Conservation (phyloP, 2,888 invertebrate genomes). For the Melieria crassipennis region DNA sequence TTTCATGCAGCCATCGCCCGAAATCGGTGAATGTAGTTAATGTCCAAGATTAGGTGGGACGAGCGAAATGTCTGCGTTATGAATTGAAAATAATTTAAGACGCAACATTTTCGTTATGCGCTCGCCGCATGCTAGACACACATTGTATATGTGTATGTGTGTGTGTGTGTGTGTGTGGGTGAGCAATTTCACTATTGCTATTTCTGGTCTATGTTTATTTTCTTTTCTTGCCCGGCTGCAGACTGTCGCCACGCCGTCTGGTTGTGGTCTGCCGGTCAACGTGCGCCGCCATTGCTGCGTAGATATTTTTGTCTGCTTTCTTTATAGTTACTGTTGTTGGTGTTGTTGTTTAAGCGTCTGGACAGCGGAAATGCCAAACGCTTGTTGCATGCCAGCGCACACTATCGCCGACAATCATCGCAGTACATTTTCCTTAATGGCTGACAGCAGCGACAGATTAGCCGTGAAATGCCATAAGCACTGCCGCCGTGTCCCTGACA, state of each 20-base stretch:
- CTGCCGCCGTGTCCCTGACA: too few species aligned
- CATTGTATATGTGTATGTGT: background rate
- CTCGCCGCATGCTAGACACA: background rate
- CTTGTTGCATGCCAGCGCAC: conserved; percentile 26
- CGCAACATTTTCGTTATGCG: too few species aligned
- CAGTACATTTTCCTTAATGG: too few species aligned
- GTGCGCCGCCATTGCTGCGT: too few species aligned
- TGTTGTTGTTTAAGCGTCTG: conserved; percentile 15
- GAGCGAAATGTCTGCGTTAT: conserved; percentile 7
- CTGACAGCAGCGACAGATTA: too few species aligned
- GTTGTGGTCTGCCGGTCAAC: background rate
- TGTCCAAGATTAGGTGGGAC: background rate
- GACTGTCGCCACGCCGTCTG: conserved; percentile 23
- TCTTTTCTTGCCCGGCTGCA: too few species aligned
- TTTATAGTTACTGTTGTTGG: background rate
- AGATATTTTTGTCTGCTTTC: conserved; percentile 4
- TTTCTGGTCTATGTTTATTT: too few species aligned
- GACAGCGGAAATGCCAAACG: conserved; percentile 13
- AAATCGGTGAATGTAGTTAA: background rate
- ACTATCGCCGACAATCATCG: too few species aligned
- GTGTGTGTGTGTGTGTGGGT: background rate
- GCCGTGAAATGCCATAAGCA: too few species aligned
- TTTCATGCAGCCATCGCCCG: conserved; percentile 6
- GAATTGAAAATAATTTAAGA: conserved; percentile 18
- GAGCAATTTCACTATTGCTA: background rate